phyloP scores from a whole-genome alignment of 2,888 invertebrate species.

The Lomographa bimaculata region DNA sequence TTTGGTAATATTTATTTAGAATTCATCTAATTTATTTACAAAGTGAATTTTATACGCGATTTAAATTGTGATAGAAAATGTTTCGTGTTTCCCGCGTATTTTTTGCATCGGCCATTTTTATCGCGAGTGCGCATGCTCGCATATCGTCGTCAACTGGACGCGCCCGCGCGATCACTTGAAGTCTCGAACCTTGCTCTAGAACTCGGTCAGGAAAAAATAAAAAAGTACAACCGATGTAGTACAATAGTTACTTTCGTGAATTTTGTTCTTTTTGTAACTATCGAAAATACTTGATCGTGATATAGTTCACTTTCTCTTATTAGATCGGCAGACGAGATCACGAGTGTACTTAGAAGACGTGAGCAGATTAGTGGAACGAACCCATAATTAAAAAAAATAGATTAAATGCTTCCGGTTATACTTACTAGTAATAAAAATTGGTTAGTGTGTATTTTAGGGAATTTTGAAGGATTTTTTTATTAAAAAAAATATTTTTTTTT shows the following conservation, averaged over 20 bases:
- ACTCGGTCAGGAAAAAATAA: slow-evolving; percentile 41
- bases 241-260: slow-evolving; percentile 32
- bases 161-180: slow-evolving; percentile 18
- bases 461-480: too few species aligned
- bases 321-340: slow-evolving; percentile 42
- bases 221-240: slow-evolving; percentile 25
- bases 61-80: slow-evolving; percentile 3
- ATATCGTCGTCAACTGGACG: slow-evolving; percentile 45
- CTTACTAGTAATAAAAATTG: too few species aligned
- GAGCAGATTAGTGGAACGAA: slow-evolving; percentile 43
- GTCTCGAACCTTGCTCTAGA: slow-evolving; percentile 26
- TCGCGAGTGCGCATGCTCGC: slow-evolving; percentile 57
- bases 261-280: slow-evolving; percentile 30
- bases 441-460: too few species aligned
- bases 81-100: slow-evolving; percentile 56
- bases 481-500: too few species aligned
- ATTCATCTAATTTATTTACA: slow-evolving; percentile 19
- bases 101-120: slow-evolving; percentile 52
- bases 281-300: slow-evolving; percentile 20
- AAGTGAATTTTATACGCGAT: slow-evolving; percentile 3
- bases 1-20: slow-evolving; percentile 40
- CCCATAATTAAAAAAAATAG: too few species aligned
- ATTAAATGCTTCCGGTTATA: too few species aligned
- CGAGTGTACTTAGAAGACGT: too few species aligned
- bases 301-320: slow-evolving; percentile 60